Base-by-base conservation (phyloP, 2,888 invertebrate species). In the Chelonus formosanus region DNA sequence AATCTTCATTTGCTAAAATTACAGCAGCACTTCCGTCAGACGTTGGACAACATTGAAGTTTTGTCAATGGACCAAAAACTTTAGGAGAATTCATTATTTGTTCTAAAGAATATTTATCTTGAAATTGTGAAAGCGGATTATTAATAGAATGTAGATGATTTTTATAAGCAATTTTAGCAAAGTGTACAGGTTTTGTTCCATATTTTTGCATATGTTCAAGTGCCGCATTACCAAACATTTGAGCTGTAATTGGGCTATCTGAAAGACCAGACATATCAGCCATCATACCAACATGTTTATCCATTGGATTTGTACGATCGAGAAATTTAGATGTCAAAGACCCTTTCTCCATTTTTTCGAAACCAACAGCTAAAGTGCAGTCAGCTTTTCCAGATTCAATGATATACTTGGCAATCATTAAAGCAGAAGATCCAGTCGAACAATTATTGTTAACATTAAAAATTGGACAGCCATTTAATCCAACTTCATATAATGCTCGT, bases 371-470 rank as follows among this genome's bases (percentile, higher is more conserved):
- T 65, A 99, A 85, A 0, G 94, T 92, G 79, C 98, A 94, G 75
- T 97, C 93, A 10, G 91, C 90, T 76, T 90, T 87, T 7, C 96
- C 97, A 69, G 93, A 91, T 85, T 96, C 93, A n/a, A 99, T 87
- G 31, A 97, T 88, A 84, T 98, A 96, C 81, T 96, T 96, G 0
- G 92, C 96, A 78, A 99, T 86, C 79, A 92, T 89, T 3, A 99
- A 84, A 1, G 98, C 98, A 63, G 93, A 94, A 0, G 98, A 94
- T 36, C 99, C 99, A 1, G 98, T 98, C 0, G 98, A 93, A 82
- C 99, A 99, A 80, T 98, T 98, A 83, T 99, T 99, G 86, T 99
- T 98, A 8, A 98, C 98, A 85, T 99, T 99, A 86, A 93, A 95
- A 73, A 99, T 92, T 3, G 98, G 98, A 72, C 98, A 97, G 50